Evolutionary conservation across 1,140 invertebrate genomes (phyloP), one percentile per base, ranked within the genome.

Genomic region (Argopecten irradians): DNA sequence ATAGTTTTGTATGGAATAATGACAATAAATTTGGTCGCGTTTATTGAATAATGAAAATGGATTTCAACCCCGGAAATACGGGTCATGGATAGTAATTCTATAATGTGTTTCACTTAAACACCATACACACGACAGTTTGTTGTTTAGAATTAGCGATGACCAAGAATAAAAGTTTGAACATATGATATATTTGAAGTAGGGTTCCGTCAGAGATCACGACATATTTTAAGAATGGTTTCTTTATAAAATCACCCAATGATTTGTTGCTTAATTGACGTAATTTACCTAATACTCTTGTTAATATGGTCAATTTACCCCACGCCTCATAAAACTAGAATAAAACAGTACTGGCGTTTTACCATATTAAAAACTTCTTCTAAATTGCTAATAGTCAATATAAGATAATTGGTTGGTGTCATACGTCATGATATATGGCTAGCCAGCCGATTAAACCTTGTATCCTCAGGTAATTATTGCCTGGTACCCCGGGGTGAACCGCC

Each of bases 281-380:
- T 71, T 71, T 71, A 71, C 55, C n/a, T 71, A 71, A 71, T 71
- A 16, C 55, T 71, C 2, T n/a, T 71, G 55, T 71, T 71, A 71
- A 71, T 71, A 28, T 71, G 55, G 55, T 71, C 55, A 71, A 71
- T 71, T 71, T 71, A 71, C 55, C 55, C 16, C 55, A 71, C n/a
- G 55, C 55, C 55, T 71, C 55, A 71, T 71, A 71, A 28, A 71
- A 28, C 55, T n/a, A n/a, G 55, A 71, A 71, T 71, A 71, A 71
- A 71, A 71, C 55, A 71, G 8, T 71, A 16, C 55, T 71, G 55
- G 55, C 55, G 55, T 71, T 71, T 71, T 71, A 71, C 55, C 55
- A 71, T 71, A 71, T 71, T 71, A 71, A 71, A 71, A 71, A 71
- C 55, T 71, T 71, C 55, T 71, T 71, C 55, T 28, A 71, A 71